Evolutionary conservation across 2,797 vertebrate species (phyloP).

Genomic region (Lacerta viridis): DNA sequence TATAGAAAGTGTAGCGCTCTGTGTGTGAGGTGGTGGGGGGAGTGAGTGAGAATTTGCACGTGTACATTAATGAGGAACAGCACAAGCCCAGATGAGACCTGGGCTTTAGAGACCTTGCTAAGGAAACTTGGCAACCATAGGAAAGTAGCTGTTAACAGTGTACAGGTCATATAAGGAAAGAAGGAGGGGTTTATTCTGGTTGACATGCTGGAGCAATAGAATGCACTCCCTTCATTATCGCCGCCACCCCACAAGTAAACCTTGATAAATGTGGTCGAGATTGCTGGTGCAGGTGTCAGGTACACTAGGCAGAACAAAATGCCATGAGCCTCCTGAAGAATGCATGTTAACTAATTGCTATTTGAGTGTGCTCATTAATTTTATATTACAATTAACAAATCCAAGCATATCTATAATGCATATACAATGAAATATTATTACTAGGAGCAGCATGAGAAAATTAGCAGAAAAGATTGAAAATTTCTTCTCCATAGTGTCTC

Average conservation of each 20-base stretch:
- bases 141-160: not conserved
- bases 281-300: constrained; percentile 42
- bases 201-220: constrained; percentile 37
- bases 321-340: not conserved
- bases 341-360: not conserved
- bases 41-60: not conserved
- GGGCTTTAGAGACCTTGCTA: too few relatives aligned
- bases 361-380: constrained; percentile 34
- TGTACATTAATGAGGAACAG: not conserved
- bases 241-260: constrained; percentile 53
- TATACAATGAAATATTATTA: constrained; percentile 22
- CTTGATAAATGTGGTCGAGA: constrained; percentile 41
- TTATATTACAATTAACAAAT: not conserved
- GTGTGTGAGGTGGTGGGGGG: too few relatives aligned
- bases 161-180: not conserved
- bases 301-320: constrained; percentile 7
- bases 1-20: too few relatives aligned
- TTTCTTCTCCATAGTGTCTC: constrained; percentile 3
- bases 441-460: not conserved
- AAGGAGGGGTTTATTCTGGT: not conserved
- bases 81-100: not conserved
- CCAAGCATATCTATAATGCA: not conserved
- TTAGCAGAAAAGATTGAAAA: constrained; percentile 27
- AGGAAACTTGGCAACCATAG: not conserved
- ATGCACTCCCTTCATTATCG: constrained; percentile 27